These are phyloP conservation scores for Casuarius casuarius DNA, from an alignment of 2,113 vertebrate species.

Conservation along the genomic window DNA sequence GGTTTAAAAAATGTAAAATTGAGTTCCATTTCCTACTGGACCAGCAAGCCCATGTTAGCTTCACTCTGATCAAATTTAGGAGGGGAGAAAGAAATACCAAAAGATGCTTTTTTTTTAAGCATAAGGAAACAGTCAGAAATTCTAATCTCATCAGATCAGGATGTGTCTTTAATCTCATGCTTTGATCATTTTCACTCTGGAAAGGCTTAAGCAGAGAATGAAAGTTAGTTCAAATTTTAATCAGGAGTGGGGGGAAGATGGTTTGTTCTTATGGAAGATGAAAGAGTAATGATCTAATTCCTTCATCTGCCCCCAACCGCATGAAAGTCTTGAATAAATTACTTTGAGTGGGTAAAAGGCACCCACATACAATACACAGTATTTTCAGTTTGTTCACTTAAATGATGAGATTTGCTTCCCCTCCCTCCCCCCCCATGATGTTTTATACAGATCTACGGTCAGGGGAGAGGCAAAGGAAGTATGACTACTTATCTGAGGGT, in stretches of 20 bases:
- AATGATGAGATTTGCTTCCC: not conserved
- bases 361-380: not conserved
- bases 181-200: slow-evolving; percentile 56
- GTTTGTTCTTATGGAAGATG: not conserved
- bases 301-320: not conserved
- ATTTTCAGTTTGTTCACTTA: not conserved
- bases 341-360: not conserved
- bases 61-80: slow-evolving; percentile 73
- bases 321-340: not conserved
- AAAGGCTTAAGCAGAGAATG: slow-evolving; percentile 57
- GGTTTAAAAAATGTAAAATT: slow-evolving; percentile 78
- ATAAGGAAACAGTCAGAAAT: slow-evolving; percentile 54
- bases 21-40: slow-evolving; percentile 76
- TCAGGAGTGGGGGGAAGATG: not conserved
- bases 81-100: slow-evolving; percentile 29
- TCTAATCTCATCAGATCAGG: slow-evolving; percentile 57
- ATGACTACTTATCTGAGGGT: not conserved
- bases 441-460: rapidly evolving
- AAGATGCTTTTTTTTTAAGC: slow-evolving; percentile 23
- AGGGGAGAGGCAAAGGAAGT: no score
- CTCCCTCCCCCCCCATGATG: no score
- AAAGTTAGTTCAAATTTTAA: slow-evolving; percentile 41
- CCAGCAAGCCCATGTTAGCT: slow-evolving; percentile 70
- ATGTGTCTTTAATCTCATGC: slow-evolving; percentile 62
- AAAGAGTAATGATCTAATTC: not conserved